Percentiles rank a stretch among this genome's conserved stretches.
Evolutionary conservation across 2,113 vertebrate genomes (phyloP).

Genomic region (zebrafish (Danio rerio)): DNA sequence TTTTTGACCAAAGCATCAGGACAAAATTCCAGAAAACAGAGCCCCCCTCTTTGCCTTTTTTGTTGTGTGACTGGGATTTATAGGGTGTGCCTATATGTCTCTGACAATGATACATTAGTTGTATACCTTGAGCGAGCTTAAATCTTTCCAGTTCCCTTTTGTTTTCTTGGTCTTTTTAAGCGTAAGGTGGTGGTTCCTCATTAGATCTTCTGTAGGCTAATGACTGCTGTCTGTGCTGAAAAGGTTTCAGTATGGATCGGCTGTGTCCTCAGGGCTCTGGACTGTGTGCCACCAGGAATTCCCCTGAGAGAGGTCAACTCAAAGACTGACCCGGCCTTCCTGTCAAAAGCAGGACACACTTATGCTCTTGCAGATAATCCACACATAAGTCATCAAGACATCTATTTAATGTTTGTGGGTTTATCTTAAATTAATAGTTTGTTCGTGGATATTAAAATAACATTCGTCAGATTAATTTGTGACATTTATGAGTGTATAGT

Average conservation of each 20-base stretch:
- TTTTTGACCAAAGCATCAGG: conserved; percentile 3
- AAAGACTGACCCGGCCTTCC: background rate
- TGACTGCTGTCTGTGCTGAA: conserved; percentile 40
- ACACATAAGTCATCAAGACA: background rate
- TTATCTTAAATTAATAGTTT: background rate
- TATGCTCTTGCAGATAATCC: background rate
- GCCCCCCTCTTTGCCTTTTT: conserved; percentile 1
- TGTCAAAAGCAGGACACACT: background rate
- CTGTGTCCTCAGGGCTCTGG: conserved; percentile 34
- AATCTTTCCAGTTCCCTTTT: background rate
- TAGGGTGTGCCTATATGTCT: background rate
- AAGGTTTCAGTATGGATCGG: conserved; percentile 45
- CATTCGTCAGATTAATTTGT: background rate
- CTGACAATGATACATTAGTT: conserved; percentile 6
- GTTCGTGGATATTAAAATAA: background rate
- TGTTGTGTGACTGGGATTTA: conserved; percentile 33
- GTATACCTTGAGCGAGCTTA: conserved; percentile 4
- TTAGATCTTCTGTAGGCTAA: conserved; percentile 30
- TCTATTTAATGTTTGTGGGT: background rate
- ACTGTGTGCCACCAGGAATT: conserved; percentile 25
- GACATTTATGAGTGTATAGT: background rate
- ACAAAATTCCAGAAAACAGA: background rate
- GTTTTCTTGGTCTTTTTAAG: conserved; percentile 11
- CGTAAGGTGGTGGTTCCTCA: conserved; percentile 8
- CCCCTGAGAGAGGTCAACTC: conserved; percentile 3